Evolutionary conservation across 2,113 vertebrate genomes (phyloP).

Genomic region (Pygoscelis antarcticus): DNA sequence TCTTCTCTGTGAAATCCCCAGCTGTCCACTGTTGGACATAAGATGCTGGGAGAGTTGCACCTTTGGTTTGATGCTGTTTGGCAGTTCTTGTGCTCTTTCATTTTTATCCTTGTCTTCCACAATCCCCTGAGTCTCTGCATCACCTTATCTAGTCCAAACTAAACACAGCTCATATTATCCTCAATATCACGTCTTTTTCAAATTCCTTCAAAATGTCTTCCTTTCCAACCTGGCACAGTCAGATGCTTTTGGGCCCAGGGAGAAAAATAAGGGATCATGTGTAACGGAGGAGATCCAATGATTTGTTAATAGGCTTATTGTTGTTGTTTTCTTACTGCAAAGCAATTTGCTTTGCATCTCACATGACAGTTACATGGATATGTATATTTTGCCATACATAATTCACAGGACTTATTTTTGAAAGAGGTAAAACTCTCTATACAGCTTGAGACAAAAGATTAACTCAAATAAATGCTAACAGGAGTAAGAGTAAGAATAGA

Average conservation of each 20-base stretch:
- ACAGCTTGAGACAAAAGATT: neutral
- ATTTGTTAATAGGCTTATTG: neutral
- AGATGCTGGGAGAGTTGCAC: no score
- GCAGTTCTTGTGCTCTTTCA: neutral
- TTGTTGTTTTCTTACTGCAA: neutral
- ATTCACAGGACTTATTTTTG: neutral
- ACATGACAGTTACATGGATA: neutral
- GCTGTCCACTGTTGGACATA: no score
- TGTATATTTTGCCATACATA: neutral
- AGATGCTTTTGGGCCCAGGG: neutral
- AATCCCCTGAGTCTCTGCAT: neutral
- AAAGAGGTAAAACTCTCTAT: neutral
- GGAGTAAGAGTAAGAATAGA: neutral
- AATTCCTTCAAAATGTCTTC: neutral
- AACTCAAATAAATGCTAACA: neutral
- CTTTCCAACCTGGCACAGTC: neutral
- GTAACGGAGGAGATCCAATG: neutral
- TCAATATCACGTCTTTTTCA: neutral
- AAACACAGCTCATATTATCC: neutral
- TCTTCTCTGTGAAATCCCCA: neutral
- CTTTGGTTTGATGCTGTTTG: neutral
- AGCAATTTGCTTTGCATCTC: neutral
- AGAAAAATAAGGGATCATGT: neutral
- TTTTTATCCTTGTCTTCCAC: neutral
- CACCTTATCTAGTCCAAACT: no score